phyloP scores from a whole-genome alignment of 1,140 invertebrate genomes.

The Oncopodura yosiiana region DNA sequence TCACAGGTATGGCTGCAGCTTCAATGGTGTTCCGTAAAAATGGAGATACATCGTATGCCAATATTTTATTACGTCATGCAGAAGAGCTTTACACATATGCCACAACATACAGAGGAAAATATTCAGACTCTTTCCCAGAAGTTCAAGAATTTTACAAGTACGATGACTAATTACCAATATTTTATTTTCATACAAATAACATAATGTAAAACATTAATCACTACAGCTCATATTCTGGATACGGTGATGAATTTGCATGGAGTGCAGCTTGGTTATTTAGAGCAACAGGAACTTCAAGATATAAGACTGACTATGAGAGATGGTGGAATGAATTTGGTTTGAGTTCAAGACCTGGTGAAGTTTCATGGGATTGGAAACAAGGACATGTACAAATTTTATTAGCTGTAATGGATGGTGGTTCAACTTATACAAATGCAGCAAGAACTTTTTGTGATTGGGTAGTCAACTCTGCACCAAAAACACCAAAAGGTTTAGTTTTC shows the following conservation, averaged over 20 bases:
- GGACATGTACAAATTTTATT: slow-evolving; percentile 48
- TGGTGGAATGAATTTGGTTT: slow-evolving; percentile 47
- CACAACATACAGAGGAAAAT: slow-evolving; percentile 39
- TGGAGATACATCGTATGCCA: slow-evolving; percentile 37
- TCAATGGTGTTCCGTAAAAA: slow-evolving; percentile 38
- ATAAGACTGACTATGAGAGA: slow-evolving; percentile 46
- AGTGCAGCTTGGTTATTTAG: slow-evolving; percentile 53
- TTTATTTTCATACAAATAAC: too few species aligned
- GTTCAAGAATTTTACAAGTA: slow-evolving; percentile 31
- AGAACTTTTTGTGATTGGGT: slow-evolving; percentile 32
- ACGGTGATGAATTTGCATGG: slow-evolving; percentile 54
- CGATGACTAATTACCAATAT: not conserved
- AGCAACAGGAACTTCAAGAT: slow-evolving; percentile 47
- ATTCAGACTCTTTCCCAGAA: slow-evolving; percentile 39
- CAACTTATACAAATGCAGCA: slow-evolving; percentile 20
- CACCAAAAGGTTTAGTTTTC: slow-evolving; percentile 49
- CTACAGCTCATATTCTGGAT: slow-evolving; percentile 42
- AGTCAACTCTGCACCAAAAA: slow-evolving; percentile 38
- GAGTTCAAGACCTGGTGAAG: slow-evolving; percentile 44
- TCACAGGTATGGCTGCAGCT: slow-evolving; percentile 41
- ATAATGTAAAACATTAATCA: slow-evolving; percentile 37
- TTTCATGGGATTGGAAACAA: slow-evolving; percentile 52
- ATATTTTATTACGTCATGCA: slow-evolving; percentile 36
- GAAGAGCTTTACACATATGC: slow-evolving; percentile 41
- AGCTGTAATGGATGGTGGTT: slow-evolving; percentile 25